Base-by-base conservation (phyloP, 2,797 vertebrate species). In the Platalea minor region DNA sequence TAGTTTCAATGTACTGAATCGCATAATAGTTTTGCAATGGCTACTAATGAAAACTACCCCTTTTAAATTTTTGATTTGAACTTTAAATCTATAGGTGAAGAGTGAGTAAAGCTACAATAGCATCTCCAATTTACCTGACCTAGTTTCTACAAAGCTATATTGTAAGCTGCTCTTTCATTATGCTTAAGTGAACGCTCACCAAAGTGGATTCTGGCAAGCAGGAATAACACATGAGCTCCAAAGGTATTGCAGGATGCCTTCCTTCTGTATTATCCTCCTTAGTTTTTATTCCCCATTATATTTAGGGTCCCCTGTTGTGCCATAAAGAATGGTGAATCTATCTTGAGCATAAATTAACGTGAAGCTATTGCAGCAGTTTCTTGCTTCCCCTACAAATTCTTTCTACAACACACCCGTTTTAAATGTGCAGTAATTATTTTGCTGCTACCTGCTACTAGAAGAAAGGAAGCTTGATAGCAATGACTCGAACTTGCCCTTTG, bases 311-410 rank as follows among this genome's bases (percentile, higher is more conserved):
- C 96, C 94, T 7, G 12, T 51, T 57, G 93, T 81, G 93, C 65
- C 46, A 63, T 75, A 86, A 89, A 96, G 84, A 94, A 85, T 12
- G 1, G 86, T 24, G 21, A 85, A n/a, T 75, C 59, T 70, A 75
- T 81, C 81, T 75, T 69, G 79, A 95, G 69, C 95, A 89, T 94
- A 94, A 97, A 97, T 97, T 95, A 96, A 78, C 1, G 4, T 0
- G 12, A 85, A 68, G 70, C 12, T 46, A 5, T 74, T 56, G 70
- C 59, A 80, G 56, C 60, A 21, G 83, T 67, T 92, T 80, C 95
- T 96, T 69, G 41, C 73, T 86, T 81, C 89, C 88, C 88, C 46
- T 39, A 39, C 72, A 75, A 91, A 92, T 93, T 54, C 85, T 69
- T 67, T 43, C 78, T 41, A 45, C 43, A 72, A 69, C 75, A 89